Conservation (phyloP, 2,888 invertebrate genomes). For the Lacanobia oleracea region DNA sequence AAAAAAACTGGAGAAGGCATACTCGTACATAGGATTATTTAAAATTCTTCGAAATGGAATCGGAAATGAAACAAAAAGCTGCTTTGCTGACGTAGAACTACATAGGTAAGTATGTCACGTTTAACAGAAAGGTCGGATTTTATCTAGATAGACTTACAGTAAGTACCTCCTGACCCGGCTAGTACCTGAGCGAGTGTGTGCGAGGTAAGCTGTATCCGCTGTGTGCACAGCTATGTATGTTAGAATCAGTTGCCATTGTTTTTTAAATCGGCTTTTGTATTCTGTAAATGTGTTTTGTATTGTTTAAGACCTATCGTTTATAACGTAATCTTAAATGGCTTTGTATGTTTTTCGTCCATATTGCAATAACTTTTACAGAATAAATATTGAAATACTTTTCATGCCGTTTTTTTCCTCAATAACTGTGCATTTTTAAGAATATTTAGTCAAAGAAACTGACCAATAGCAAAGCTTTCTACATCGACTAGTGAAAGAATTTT, state of each 20-base stretch:
- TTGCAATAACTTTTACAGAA: neutral
- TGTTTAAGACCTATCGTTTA: neutral
- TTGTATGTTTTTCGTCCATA: neutral
- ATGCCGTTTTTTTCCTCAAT: too few species aligned
- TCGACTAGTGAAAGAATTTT: too few species aligned
- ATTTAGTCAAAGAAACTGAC: too few species aligned
- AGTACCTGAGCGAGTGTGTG: neutral
- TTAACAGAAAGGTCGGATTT: constrained; percentile 16
- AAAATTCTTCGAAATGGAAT: constrained; percentile 1
- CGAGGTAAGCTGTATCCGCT: neutral
- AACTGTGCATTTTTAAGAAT: too few species aligned
- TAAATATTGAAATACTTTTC: too few species aligned
- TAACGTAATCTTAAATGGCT: neutral
- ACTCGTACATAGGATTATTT: too few species aligned
- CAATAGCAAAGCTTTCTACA: too few species aligned
- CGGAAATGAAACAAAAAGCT: constrained; percentile 33
- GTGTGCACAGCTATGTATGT: neutral
- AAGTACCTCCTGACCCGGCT: constrained; percentile 1
- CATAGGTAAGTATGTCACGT: constrained; percentile 16
- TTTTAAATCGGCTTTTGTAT: constrained; percentile 3
- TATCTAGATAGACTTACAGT: constrained; percentile 24
- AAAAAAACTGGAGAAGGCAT: too few species aligned
- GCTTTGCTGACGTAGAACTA: constrained; percentile 13
- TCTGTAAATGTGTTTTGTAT: neutral
- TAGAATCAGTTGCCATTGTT: constrained; percentile 17